These are phyloP conservation scores for Halcyon smyrnensis DNA, from an alignment of 2,797 vertebrate species.

Conservation along the genomic window DNA sequence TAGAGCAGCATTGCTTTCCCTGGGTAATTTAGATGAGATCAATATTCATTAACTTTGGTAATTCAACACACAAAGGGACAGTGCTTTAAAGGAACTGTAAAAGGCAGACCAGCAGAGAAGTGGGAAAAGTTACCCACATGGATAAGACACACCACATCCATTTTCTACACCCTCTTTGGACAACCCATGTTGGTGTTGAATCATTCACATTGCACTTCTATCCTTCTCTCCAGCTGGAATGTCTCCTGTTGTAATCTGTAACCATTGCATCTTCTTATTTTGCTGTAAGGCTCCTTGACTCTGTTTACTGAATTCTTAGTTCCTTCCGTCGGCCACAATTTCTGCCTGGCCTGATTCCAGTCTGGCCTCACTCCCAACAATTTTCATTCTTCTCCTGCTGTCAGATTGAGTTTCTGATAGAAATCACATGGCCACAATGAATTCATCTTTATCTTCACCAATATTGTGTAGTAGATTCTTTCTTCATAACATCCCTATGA, in stretches of 20 bases:
- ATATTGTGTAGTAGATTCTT: fast-evolving
- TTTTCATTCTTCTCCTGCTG: background rate
- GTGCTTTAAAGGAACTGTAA: background rate
- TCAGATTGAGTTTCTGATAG: background rate
- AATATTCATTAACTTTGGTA: slow-evolving; percentile 54
- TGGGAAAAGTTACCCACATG: background rate
- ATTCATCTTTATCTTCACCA: background rate
- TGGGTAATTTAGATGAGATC: slow-evolving; percentile 21
- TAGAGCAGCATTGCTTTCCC: slow-evolving; percentile 23
- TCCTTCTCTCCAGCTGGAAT: background rate
- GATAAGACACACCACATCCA: background rate
- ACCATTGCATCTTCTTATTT: background rate
- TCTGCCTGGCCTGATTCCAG: background rate
- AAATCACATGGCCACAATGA: background rate
- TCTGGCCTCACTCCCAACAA: background rate
- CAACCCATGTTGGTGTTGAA: fast-evolving
- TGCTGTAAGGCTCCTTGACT: background rate
- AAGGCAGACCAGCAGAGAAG: background rate
- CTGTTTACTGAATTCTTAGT: background rate
- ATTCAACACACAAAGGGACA: background rate
- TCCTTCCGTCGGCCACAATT: fast-evolving
- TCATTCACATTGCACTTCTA: background rate
- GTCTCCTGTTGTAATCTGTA: background rate
- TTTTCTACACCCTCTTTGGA: background rate
- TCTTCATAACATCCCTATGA: background rate